phyloP scores from a whole-genome alignment of 1,140 invertebrate species.

The Heliconius congener region DNA sequence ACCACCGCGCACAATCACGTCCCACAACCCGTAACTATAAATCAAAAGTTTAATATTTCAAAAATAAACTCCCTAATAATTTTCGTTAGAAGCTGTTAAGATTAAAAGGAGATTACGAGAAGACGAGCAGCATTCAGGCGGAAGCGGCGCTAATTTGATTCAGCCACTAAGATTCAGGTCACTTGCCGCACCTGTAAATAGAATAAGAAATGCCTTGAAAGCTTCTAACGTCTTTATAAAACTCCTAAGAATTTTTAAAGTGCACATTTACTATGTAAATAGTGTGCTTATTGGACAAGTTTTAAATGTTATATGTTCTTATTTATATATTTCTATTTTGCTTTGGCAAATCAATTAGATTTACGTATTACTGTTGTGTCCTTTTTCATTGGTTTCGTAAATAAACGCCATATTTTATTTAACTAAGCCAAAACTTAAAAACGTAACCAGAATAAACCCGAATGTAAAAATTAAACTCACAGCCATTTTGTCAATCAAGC shows the following conservation, averaged over 20 bases:
- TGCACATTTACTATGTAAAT: slow-evolving; percentile 13
- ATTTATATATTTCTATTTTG: neutral
- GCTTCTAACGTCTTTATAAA: slow-evolving; percentile 31
- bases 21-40: no score
- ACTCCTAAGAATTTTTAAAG: slow-evolving; percentile 10
- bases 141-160: slow-evolving; percentile 32
- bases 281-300: neutral
- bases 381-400: no score
- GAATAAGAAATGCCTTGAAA: slow-evolving; percentile 47
- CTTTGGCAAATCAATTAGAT: neutral
- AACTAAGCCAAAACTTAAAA: no score
- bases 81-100: slow-evolving; percentile 25
- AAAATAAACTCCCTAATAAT: slow-evolving; percentile 12
- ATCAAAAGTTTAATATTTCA: slow-evolving; percentile 10
- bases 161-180: slow-evolving; percentile 45
- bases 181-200: slow-evolving; percentile 48
- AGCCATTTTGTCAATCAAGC: neutral
- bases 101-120: slow-evolving; percentile 32
- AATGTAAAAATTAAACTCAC: neutral
- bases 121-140: slow-evolving; percentile 23
- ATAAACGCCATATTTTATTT: no score
- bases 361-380: neutral
- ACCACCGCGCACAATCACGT: neutral
- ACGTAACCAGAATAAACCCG: no score
- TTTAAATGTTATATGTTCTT: neutral